Evolutionary conservation across 1,140 invertebrate species (phyloP).

Genomic region (Drosophila biarmipes): DNA sequence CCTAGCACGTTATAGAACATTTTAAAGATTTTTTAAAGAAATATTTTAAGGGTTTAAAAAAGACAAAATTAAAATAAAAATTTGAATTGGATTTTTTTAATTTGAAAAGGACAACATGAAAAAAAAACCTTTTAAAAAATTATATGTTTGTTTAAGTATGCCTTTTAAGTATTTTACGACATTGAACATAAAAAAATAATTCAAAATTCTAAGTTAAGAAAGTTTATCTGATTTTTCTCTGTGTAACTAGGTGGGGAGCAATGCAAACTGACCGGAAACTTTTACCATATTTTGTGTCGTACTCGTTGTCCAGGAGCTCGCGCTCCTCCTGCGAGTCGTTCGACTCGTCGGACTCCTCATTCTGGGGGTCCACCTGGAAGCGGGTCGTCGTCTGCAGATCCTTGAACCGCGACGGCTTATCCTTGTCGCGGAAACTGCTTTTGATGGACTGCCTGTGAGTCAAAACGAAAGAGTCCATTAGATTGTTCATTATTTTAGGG

Average conservation of each 20-base stretch:
- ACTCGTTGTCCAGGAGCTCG: slow-evolving; percentile 86
- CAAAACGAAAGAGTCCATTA: not conserved
- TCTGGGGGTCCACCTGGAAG: slow-evolving; percentile 85
- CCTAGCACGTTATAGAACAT: no score
- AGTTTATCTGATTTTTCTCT: not conserved
- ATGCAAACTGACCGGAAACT: slow-evolving; percentile 88
- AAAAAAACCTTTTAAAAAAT: no score
- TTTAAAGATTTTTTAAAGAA: no score
- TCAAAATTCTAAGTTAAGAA: no score
- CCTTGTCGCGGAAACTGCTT: slow-evolving; percentile 87
- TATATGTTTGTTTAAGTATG: no score
- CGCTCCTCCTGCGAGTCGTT: slow-evolving; percentile 85
- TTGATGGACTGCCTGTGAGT: slow-evolving; percentile 84
- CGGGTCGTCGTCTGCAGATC: slow-evolving; percentile 86
- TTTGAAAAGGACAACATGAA: no score
- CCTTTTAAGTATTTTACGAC: no score
- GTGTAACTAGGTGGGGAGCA: slow-evolving; percentile 14
- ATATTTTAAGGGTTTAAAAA: no score
- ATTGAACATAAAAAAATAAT: no score
- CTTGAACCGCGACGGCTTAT: slow-evolving; percentile 87
- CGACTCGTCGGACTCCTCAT: slow-evolving; percentile 85
- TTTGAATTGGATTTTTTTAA: no score
- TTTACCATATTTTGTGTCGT: slow-evolving; percentile 91
- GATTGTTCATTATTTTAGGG: not conserved
- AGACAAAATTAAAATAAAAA: no score